phyloP scores from a whole-genome alignment of 2,888 invertebrate genomes.

The Ichneumoninae sp. region DNA sequence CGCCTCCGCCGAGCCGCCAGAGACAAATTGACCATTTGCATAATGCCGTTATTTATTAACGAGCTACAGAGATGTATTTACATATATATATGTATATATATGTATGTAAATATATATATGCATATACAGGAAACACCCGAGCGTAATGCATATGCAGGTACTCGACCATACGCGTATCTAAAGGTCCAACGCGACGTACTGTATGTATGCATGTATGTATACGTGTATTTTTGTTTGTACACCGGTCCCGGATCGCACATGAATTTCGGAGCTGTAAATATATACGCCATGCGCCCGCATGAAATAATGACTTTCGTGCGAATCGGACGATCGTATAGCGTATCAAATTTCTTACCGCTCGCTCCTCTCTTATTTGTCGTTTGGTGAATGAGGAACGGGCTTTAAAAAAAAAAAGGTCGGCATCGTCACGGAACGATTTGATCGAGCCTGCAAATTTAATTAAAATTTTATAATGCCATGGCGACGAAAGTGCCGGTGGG shows the following conservation, averaged over 20 bases:
- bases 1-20: conserved; percentile 67
- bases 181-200: not conserved
- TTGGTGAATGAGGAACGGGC: conserved; percentile 13
- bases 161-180: not conserved
- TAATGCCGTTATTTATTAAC: conserved; percentile 82
- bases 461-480: conserved; percentile 47
- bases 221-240: not conserved
- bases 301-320: conserved; percentile 45
- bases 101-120: conserved; percentile 71
- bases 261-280: conserved; percentile 8
- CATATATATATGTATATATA: conserved; percentile 52
- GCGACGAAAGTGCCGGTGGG: not conserved
- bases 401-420: conserved; percentile 20
- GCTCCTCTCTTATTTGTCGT: conserved; percentile 21
- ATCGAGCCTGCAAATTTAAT: conserved; percentile 64
- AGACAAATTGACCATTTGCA: conserved; percentile 82
- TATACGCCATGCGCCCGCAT: conserved; percentile 14
- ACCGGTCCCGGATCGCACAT: not conserved
- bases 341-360: conserved; percentile 18
- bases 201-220: not conserved
- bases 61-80: conserved; percentile 66
- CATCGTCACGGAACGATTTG: conserved; percentile 50
- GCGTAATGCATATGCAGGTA: conserved; percentile 30
- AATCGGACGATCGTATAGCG: conserved; percentile 36
- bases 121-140: conserved; percentile 17